Base-by-base conservation (phyloP, 2,888 invertebrate genomes). In the Tricholauxania praeusta region DNA sequence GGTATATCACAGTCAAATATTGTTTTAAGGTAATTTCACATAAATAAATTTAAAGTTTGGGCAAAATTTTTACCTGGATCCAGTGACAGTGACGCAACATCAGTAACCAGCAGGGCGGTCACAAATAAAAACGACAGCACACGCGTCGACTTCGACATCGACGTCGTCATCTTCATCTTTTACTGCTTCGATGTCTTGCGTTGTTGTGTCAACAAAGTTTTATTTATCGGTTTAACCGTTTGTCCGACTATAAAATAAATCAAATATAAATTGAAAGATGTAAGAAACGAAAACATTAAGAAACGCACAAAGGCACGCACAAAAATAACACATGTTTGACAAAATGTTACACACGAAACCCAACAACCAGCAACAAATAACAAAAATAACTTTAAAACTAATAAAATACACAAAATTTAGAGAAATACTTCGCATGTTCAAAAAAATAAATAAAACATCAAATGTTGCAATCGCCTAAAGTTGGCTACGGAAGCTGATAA, bases 61-160 rank as follows among this genome's bases (percentile, higher is more conserved):
- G 28, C 12, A 57, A 57, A 57, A 57, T 57, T 15, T 22, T 79
- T 85, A 87, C 87, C 87, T 87, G 87, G 87, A 84, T 87, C 87
- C 74, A 87, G 81, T 76, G 87, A 87, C 78, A 87, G 80, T 78
- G 85, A 82, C 78, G 82, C 80, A 79, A 83, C 83, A 80, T 83
- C 81, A 78, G 79, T 82, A 77, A 84, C 71, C 75, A 80, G 80
- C 81, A 82, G 78, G 76, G 78, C 80, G 78, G 80, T 72, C 78
- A 79, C 80, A 77, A 81, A 69, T 53, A 76, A 28, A 71, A 78
- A 73, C 53, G 79, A 53, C 75, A 85, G 75, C 77, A 84, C 79
- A 78, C 79, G 75, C 72, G 60, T 68, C 32, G 12, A 48, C 59
- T 19, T 19, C 39, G 57, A 6, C 48, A 19, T 68, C 32, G 12